A percentile compares a stretch with the other conserved stretches of the same genome.
phyloP scores from a whole-genome alignment of 2,888 invertebrate species.

The Cistogaster globosa region DNA sequence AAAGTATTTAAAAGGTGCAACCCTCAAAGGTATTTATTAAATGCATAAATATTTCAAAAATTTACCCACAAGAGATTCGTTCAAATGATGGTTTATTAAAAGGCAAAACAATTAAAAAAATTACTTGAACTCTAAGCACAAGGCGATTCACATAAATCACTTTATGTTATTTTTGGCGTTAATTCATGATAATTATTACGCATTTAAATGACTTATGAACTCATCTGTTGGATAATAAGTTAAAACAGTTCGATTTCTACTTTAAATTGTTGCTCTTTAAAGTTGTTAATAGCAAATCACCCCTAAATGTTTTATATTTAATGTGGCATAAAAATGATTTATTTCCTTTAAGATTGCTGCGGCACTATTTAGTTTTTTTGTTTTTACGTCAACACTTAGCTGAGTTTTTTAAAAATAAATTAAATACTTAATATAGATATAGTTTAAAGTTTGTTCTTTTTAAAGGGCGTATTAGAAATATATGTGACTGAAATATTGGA shows the following conservation, averaged over 20 bases:
- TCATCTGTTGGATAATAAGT: conserved; percentile 62
- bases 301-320: conserved; percentile 39
- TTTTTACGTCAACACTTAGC: conserved; percentile 64
- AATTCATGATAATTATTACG: conserved; percentile 71
- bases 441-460: too few relatives aligned
- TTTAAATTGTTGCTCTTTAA: conserved; percentile 2
- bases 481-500: too few relatives aligned
- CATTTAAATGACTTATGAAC: conserved; percentile 72
- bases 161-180: conserved; percentile 43
- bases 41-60: not conserved
- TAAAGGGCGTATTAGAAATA: too few relatives aligned
- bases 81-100: conserved; percentile 26
- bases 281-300: conserved; percentile 48
- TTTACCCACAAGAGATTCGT: conserved; percentile 26
- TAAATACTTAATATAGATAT: not conserved
- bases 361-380: conserved; percentile 14
- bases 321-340: conserved; percentile 49
- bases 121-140: conserved; percentile 9
- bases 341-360: conserved; percentile 18
- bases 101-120: conserved; percentile 49
- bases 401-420: conserved; percentile 14
- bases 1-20: conserved; percentile 8
- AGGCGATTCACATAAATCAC: conserved; percentile 12
- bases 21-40: not conserved
- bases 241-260: not conserved